Percentiles rank a stretch among this genome's conserved stretches.
Evolutionary conservation across 2,113 vertebrate genomes (phyloP).

Genomic region (Oncorhynchus keta): DNA sequence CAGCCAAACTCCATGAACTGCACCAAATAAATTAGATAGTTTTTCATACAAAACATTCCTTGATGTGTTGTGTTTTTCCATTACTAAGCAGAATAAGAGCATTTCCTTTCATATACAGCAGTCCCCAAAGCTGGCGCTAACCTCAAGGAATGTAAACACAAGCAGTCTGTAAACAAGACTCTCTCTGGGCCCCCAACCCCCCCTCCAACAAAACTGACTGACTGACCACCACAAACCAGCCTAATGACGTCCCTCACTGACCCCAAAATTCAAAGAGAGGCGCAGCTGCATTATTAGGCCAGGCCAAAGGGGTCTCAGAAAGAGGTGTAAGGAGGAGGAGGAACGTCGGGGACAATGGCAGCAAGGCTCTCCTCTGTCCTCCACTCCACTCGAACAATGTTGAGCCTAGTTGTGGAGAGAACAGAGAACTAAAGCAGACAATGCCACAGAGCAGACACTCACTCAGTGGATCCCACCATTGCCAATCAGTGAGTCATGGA

Average conservation of each 20-base stretch:
- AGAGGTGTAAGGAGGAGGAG: slow-evolving; percentile 13
- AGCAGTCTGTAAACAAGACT: slow-evolving; percentile 78
- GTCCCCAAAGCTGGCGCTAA: slow-evolving; percentile 71
- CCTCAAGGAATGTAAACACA: slow-evolving; percentile 81
- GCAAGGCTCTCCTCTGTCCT: background rate
- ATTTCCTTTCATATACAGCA: slow-evolving; percentile 75
- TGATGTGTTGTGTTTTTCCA: slow-evolving; percentile 74
- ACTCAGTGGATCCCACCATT: slow-evolving; percentile 34
- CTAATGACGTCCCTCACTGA: slow-evolving; percentile 66
- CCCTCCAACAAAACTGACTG: slow-evolving; percentile 57
- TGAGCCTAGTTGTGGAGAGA: slow-evolving; percentile 3
- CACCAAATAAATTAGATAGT: slow-evolving; percentile 67
- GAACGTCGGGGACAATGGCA: slow-evolving; percentile 11
- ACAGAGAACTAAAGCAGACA: slow-evolving; percentile 33
- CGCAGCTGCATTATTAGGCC: slow-evolving; percentile 56
- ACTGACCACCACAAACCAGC: slow-evolving; percentile 67
- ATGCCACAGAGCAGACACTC: slow-evolving; percentile 36
- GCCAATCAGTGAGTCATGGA: slow-evolving; percentile 51
- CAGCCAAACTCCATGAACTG: slow-evolving; percentile 50
- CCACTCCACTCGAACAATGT: too few species aligned
- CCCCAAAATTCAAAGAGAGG: slow-evolving; percentile 45
- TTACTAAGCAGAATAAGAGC: slow-evolving; percentile 75
- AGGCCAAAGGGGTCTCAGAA: slow-evolving; percentile 36
- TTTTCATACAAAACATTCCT: slow-evolving; percentile 57
- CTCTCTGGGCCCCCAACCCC: slow-evolving; percentile 60